Evolutionary conservation across 2,888 invertebrate genomes (phyloP).

Genomic region (Criorhina ranunculi): DNA sequence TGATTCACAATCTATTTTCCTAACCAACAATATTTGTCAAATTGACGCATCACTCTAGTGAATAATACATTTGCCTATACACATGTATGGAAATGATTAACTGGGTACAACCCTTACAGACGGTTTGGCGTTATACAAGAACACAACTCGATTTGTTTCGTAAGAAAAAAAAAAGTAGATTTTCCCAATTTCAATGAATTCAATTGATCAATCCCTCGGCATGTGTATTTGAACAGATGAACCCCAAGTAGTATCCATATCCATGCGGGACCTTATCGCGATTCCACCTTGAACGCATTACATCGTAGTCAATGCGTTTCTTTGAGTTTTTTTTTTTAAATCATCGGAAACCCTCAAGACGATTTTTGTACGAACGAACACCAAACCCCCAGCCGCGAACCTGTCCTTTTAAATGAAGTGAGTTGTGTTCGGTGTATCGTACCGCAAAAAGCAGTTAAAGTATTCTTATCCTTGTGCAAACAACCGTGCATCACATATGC

Average conservation of each 20-base stretch:
- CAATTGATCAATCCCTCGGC: constrained; percentile 60
- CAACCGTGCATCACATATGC: constrained; percentile 43
- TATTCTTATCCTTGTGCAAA: constrained; percentile 18
- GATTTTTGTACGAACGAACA: constrained; percentile 3
- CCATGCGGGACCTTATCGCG: constrained; percentile 17
- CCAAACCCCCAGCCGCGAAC: constrained; percentile 18
- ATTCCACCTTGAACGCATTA: constrained; percentile 44
- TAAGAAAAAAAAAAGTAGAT: background rate
- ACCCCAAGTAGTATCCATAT: constrained; percentile 25
- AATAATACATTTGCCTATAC: background rate
- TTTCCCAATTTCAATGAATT: constrained; percentile 42
- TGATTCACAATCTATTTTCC: background rate
- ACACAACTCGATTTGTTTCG: background rate
- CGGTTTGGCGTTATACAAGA: constrained; percentile 35
- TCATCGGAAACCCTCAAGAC: background rate
- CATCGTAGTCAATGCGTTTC: constrained; percentile 46
- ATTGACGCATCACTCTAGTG: background rate
- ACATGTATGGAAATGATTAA: constrained; percentile 5
- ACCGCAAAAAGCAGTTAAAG: constrained; percentile 31
- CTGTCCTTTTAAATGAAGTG: constrained; percentile 5
- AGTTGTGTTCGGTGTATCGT: constrained; percentile 6
- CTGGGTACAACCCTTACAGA: constrained; percentile 4
- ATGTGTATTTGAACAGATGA: constrained; percentile 73
- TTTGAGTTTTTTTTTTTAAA: constrained; percentile 27
- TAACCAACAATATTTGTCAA: constrained; percentile 2